These are phyloP conservation scores for Philonicus albiceps DNA, from an alignment of 2,888 invertebrate genomes.

Conservation along the genomic window DNA sequence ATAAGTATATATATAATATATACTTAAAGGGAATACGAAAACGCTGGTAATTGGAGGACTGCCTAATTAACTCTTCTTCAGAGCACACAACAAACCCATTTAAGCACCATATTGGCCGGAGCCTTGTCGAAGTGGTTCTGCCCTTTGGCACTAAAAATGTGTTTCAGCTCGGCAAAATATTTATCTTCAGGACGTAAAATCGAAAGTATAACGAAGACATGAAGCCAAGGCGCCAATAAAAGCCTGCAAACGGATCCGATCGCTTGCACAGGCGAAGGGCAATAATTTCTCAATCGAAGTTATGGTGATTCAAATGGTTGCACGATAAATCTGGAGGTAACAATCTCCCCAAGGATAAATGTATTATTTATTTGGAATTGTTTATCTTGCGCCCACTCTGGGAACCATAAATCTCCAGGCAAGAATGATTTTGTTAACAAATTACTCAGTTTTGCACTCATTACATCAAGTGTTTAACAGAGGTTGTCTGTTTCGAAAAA, in stretches of 20 bases:
- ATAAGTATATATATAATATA: too few relatives aligned
- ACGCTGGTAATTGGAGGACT: background rate
- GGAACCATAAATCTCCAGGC: constrained; percentile 1
- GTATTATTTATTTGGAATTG: constrained; percentile 11
- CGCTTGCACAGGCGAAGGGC: background rate
- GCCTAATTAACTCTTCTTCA: background rate
- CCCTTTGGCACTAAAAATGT: background rate
- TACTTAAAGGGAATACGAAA: background rate
- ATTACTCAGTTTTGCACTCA: background rate
- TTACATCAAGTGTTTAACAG: background rate
- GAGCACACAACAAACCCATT: background rate
- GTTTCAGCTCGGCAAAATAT: background rate
- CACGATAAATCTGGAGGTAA: constrained; percentile 14
- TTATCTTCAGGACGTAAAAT: background rate
- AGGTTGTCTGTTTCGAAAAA: background rate
- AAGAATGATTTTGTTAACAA: constrained; percentile 8
- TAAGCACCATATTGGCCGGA: background rate
- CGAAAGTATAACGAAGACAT: background rate
- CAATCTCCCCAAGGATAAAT: constrained; percentile 12
- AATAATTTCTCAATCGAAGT: constrained; percentile 18
- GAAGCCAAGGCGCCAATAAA: background rate
- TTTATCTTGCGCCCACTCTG: background rate
- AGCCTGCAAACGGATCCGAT: background rate
- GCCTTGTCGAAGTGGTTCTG: background rate
- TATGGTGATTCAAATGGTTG: constrained; percentile 11